Conservation (phyloP, 1,140 invertebrate genomes). For the Drosophila cardini region DNA sequence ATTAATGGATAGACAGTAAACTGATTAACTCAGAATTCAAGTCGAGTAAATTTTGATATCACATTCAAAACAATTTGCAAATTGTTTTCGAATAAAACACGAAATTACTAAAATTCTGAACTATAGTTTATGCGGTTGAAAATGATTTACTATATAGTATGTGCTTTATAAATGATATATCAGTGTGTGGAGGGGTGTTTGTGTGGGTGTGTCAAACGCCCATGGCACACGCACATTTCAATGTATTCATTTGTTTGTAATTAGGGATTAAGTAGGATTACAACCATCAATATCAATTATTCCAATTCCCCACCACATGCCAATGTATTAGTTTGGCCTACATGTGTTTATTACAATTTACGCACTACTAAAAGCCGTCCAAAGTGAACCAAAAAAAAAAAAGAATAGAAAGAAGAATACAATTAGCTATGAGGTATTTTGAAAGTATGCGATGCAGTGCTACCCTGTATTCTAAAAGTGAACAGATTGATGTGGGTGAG, state of each 20-base stretch:
- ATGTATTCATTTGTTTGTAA: slow-evolving; percentile 77
- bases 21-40: slow-evolving; percentile 35
- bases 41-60: neutral
- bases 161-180: slow-evolving; percentile 1
- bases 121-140: neutral
- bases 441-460: neutral
- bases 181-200: slow-evolving; percentile 1
- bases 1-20: slow-evolving; percentile 40
- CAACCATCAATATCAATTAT: slow-evolving; percentile 83
- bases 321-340: slow-evolving; percentile 62
- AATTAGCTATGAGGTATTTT: neutral
- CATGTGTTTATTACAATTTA: slow-evolving; percentile 80
- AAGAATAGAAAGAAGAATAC: neutral
- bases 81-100: slow-evolving; percentile 28
- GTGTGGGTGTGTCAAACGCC: slow-evolving; percentile 1
- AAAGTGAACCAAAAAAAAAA: slow-evolving; percentile 31
- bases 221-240: slow-evolving; percentile 28
- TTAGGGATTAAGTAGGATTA: slow-evolving; percentile 82
- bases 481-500: too few species aligned
- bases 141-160: slow-evolving; percentile 8
- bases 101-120: slow-evolving; percentile 1
- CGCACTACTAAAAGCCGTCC: slow-evolving; percentile 47
- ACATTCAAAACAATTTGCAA: slow-evolving; percentile 45
- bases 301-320: slow-evolving; percentile 48
- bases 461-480: slow-evolving; percentile 15